Base-by-base conservation (phyloP, 2,888 invertebrate species). In the Agonopterix heracliana region DNA sequence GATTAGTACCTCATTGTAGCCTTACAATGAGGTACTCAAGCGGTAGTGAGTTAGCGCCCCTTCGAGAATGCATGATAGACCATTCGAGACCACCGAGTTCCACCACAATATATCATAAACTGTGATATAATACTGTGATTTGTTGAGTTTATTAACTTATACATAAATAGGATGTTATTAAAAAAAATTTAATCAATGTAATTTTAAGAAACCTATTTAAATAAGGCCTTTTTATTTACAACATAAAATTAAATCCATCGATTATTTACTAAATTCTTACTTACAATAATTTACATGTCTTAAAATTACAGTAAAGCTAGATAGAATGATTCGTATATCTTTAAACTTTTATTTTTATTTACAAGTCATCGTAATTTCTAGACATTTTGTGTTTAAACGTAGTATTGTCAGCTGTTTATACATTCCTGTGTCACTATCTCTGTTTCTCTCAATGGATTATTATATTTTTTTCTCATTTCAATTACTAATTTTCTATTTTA, bases 381-480 rank as follows among this genome's bases (percentile, higher is more conserved):
- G 80, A 69, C 76, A 70, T 76, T 76, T n/a, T 81, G 71, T 78
- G 77, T 77, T 78, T 76, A 77, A 85, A 73, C 74, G 71, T 88
- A 86, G 81, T 88, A 88, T 88, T 88, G 87, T 88, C 87, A 79
- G 83, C 81, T 83, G 84, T 73, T 81, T 76, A 71, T 81, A 75
- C 81, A 75, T 80, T 82, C 74, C 78, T 80, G 80, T 78, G 71
- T 74, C 61, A 64, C 66, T 70, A 71, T 67, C 68, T 68, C 68
- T 69, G 66, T 71, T 64, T 64, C 60, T 67, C 59, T 61, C 66
- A 71, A 61, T 60, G 55, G 55, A 62, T 64, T 63, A 61, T 41
- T 47, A 17, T 38, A 45, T 42, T 57, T 54, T 60, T 56, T 49
- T 64, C 57, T 64, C 56, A 56, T 59, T 5, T 26, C 26, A 26